Base-by-base conservation (phyloP, 2,888 invertebrate species). In the Pasiphila rectangulata region DNA sequence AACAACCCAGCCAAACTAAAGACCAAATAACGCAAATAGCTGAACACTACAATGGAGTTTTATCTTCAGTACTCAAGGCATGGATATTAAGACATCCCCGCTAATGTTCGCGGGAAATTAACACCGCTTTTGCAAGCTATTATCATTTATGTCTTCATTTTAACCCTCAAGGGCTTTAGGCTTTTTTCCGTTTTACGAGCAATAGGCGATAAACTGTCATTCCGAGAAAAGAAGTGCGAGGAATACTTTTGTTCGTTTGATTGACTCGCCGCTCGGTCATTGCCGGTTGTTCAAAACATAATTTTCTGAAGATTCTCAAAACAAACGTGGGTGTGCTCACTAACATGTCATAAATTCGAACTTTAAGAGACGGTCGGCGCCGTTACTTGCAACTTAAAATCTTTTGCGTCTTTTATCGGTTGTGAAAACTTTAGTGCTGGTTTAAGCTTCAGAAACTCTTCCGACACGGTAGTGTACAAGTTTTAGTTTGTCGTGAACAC, bases 101-200 rank as follows among this genome's bases (percentile, higher is more conserved):
- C 79, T 82, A 81, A 82, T 81, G 69, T 69, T 63, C 62, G 70
- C 62, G 58, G 64, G 63, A 73, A 78, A 82, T 82, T 83, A 82
- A 75, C 83, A 73, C 72, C 66, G 63, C 64, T 69, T 74, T 74
- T 68, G 72, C 70, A 64, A 68, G 67, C 66, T 64, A 70, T 69
- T 74, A 70, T 70, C 67, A 67, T 76, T 77, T 75, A 76, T 74
- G 76, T 75, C 75, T 79, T 78, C 73, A 75, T 81, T 76, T 79
- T 71, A 72, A 65, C 64, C 60, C 60, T 69, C 66, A 62, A 72
- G 65, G 53, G 54, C 59, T 43, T 52, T 21, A 41, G 36, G 47
- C 56, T 63, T 75, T 69, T 67, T 67, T 67, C 42, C 54, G 50
- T 63, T 59, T 68, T 67, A 67, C 49, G 69, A 68, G 59, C 57